phyloP scores from a whole-genome alignment of 1,140 invertebrate genomes.

The Drusus annulatus region DNA sequence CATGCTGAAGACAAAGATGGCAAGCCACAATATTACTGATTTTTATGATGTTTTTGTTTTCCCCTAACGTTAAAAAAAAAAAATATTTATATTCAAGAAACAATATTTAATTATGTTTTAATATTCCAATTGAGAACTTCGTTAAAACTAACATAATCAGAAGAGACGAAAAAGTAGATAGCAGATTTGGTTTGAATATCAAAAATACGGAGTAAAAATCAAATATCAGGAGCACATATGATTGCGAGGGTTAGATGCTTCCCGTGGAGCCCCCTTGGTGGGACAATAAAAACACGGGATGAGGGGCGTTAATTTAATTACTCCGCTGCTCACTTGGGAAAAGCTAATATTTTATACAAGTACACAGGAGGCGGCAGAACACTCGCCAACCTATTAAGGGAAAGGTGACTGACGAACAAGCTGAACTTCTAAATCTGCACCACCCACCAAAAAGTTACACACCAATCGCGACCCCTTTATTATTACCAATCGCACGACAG shows the following conservation, averaged over 20 bases:
- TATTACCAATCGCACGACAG: not conserved
- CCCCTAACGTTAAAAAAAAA: no score
- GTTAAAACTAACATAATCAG: no score
- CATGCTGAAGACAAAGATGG: no score
- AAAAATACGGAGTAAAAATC: constrained; percentile 29
- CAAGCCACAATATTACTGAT: no score
- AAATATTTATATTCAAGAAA: no score
- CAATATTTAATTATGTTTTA: no score
- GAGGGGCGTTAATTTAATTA: constrained; percentile 73
- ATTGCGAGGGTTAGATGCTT: constrained; percentile 35
- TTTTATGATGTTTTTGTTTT: no score
- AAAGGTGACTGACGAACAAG: constrained; percentile 22
- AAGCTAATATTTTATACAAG: constrained; percentile 66
- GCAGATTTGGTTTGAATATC: not conserved
- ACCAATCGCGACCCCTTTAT: not conserved
- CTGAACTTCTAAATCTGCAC: not conserved
- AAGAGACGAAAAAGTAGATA: no score
- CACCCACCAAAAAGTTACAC: not conserved
- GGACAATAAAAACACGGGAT: constrained; percentile 63
- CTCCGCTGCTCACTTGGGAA: constrained; percentile 65
- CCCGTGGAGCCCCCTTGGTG: constrained; percentile 35
- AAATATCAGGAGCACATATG: constrained; percentile 37
- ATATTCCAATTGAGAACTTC: no score
- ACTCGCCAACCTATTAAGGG: constrained; percentile 46
- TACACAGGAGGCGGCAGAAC: constrained; percentile 23